Conservation (phyloP, 92 coral and sea anemone genomes). For the Diadumene lineata region DNA sequence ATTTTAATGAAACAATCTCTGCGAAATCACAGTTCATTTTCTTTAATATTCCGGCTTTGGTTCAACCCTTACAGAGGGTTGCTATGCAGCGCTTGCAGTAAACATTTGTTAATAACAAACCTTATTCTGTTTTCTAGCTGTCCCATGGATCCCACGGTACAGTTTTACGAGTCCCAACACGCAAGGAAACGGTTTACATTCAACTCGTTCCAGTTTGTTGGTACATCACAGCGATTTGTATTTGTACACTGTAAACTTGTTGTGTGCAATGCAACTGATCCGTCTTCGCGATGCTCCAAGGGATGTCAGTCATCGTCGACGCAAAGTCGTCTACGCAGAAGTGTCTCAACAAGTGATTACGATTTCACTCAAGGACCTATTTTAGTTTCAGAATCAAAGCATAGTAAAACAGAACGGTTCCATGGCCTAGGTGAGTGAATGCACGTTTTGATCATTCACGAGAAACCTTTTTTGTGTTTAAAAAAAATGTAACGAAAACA, state of each 20-base stretch:
- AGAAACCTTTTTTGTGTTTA: too few species aligned
- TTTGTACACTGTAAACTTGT: slow-evolving; percentile 76
- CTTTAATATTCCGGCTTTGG: too few species aligned
- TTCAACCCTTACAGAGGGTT: too few species aligned
- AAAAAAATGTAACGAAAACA: too few species aligned
- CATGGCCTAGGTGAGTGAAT: slow-evolving; percentile 5
- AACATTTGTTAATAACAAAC: neutral
- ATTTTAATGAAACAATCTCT: too few species aligned
- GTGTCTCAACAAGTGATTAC: slow-evolving; percentile 27
- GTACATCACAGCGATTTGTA: slow-evolving; percentile 47
- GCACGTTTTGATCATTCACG: neutral
- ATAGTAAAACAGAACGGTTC: neutral
- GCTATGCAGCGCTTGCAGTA: neutral
- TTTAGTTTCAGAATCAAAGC: slow-evolving; percentile 19
- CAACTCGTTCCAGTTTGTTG: slow-evolving; percentile 71
- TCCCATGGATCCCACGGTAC: slow-evolving; percentile 56
- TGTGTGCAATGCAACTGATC: slow-evolving; percentile 76
- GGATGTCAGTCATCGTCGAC: slow-evolving; percentile 36
- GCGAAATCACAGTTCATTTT: too few species aligned
- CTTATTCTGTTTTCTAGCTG: slow-evolving; percentile 50
- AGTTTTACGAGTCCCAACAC: slow-evolving; percentile 26
- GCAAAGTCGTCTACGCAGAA: slow-evolving; percentile 43
- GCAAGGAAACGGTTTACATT: slow-evolving; percentile 63
- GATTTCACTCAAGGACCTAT: slow-evolving; percentile 74
- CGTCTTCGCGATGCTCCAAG: slow-evolving; percentile 59